These are phyloP conservation scores for Phymastichus coffea DNA, from an alignment of 1,140 invertebrate species.

Conservation along the genomic window DNA sequence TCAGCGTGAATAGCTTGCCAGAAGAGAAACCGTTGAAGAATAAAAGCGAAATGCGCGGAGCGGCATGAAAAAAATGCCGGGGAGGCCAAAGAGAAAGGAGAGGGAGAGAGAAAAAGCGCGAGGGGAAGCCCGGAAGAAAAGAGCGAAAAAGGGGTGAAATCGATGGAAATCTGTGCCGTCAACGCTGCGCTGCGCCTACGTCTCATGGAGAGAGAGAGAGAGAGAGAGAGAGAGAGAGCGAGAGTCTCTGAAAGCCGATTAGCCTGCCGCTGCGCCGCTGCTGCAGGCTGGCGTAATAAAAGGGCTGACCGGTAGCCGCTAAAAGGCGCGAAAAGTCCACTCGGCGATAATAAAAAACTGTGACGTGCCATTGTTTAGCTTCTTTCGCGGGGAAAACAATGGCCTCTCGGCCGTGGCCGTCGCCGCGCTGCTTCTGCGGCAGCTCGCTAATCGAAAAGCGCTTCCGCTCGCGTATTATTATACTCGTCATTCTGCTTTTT, in stretches of 20 bases:
- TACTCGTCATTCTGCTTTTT: constrained; percentile 19
- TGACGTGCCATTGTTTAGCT: constrained; percentile 1
- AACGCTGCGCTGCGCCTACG: constrained; percentile 13
- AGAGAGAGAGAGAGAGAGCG: too few species aligned
- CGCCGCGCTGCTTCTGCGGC: too few species aligned
- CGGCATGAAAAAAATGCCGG: constrained; percentile 11
- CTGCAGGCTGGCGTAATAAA: constrained; percentile 24
- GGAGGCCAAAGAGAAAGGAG: background rate
- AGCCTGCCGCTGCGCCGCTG: too few species aligned
- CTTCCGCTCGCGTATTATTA: constrained; percentile 16
- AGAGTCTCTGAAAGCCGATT: constrained; percentile 26
- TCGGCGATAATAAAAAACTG: constrained; percentile 14
- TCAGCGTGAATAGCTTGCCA: constrained; percentile 9
- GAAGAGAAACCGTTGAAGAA: constrained; percentile 17
- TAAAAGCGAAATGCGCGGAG: constrained; percentile 15
- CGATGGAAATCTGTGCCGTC: constrained; percentile 23
- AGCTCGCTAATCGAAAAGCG: constrained; percentile 23
- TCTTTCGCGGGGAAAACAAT: too few species aligned
- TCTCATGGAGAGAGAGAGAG: constrained; percentile 17
- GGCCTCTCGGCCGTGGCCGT: too few species aligned
- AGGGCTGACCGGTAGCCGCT: background rate
- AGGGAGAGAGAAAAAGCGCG: background rate
- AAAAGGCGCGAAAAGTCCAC: constrained; percentile 14
- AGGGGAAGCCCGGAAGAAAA: background rate
- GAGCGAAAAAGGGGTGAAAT: constrained; percentile 5